Evolutionary conservation across 2,797 vertebrate genomes (phyloP).

Genomic region (Chlorospingus flavigularis): DNA sequence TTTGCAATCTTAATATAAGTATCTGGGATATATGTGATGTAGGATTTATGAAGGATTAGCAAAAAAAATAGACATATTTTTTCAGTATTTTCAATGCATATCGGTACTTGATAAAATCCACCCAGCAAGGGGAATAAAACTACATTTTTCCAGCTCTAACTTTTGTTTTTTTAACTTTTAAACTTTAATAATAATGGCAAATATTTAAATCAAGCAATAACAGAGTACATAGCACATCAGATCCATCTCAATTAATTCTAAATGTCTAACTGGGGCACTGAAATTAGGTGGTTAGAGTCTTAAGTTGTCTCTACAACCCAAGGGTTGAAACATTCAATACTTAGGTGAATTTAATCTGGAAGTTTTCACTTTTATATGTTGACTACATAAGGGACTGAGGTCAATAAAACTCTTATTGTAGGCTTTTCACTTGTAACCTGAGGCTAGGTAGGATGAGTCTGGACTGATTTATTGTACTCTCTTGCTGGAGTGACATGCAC

Average conservation of each 20-base stretch:
- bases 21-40: neutral
- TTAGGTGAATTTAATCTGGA: neutral
- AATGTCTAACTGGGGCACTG: accelerated
- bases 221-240: neutral
- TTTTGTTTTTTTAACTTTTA: neutral
- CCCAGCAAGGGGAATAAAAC: neutral
- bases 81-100: neutral
- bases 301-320: neutral
- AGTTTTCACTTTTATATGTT: neutral
- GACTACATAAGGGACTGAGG: neutral
- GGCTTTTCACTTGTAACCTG: neutral
- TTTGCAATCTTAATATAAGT: neutral
- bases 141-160: neutral
- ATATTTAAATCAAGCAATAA: neutral
- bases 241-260: neutral
- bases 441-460: neutral
- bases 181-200: neutral
- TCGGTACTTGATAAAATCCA: neutral
- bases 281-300: neutral
- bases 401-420: neutral
- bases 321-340: neutral
- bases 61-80: accelerated
- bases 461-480: neutral
- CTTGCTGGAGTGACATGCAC: neutral
- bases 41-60: neutral